Evolutionary conservation across 2,113 vertebrate species (phyloP), one percentile per base, ranked within the genome.

Genomic region (Callocephalon fimbriatum): DNA sequence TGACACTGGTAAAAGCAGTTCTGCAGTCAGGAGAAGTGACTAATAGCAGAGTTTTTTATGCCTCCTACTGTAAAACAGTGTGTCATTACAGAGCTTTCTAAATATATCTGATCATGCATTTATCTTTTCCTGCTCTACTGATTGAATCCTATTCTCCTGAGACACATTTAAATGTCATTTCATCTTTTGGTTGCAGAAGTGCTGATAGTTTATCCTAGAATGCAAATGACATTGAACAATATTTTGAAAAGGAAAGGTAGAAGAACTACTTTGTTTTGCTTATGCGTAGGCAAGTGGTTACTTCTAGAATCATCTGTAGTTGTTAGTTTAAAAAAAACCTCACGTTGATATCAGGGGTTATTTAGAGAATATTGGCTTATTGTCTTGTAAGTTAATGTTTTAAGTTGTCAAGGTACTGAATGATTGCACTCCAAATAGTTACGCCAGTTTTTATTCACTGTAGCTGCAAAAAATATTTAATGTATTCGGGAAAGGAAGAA

Each of bases 111-210:
- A 84, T 70, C 78, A 32, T 29, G 44, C 44, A 23, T 61, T 86
- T 87, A 73, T 93, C 71, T 96, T 78, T 89, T 76, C 66, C 61
- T 89, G 9, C 35, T 44, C 61, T 29, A 5, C 61, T 90, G 85
- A 97, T 95, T 92, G 76, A 95, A 50, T 96, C 19, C 48, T 82
- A 16, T 77, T 91, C 91, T 96, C 92, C 54, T 42, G 75, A 72
- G 77, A 78, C 4, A 5, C 40, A 56, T 85, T 94, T 96, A 86
- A 94, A 86, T 56, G 40, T 62, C 32, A 74, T 56, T 94, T 93
- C 62, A 48, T 35, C 76, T 44, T 82, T 87, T 16, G 4, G 51
- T 86, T 66, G 35, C 48, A 80, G 67, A 66, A 70, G 86, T 77
- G 44, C 78, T 81, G 58, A 22, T 74, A 68, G 63, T 63, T 97